Evolutionary conservation across 2,797 vertebrate species (phyloP).

Genomic region (Hydrophis major): DNA sequence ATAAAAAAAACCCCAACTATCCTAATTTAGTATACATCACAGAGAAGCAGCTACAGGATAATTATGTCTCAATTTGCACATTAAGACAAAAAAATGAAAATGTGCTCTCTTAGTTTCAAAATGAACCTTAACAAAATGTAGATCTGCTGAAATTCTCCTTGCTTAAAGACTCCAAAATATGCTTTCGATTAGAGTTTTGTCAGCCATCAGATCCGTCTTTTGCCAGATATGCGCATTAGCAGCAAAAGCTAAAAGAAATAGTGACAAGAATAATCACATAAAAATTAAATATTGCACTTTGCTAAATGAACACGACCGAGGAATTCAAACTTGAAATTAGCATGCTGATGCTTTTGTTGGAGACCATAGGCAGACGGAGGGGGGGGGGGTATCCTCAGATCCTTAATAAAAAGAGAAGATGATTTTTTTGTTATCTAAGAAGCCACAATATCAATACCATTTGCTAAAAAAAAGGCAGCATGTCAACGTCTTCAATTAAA

Average conservation of each 20-base stretch:
- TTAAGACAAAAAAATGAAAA: not conserved
- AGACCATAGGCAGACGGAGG: not conserved
- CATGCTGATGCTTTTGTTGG: not conserved
- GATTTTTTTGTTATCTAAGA: not conserved
- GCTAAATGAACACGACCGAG: not conserved
- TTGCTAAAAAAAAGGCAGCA: not conserved
- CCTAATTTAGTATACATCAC: not conserved
- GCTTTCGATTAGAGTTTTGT: not conserved
- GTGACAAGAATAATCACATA: not conserved
- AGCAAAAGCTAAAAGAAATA: not conserved
- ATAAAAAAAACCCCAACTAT: not conserved
- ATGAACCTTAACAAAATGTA: not conserved
- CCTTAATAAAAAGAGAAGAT: not conserved
- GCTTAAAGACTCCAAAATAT: not conserved
- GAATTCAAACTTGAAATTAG: not conserved
- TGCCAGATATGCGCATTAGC: not conserved
- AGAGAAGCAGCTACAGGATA: not conserved
- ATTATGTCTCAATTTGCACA: not conserved
- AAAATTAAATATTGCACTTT: not conserved
- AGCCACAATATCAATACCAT: not conserved
- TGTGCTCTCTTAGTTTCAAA: not conserved
- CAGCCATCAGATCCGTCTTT: not conserved
- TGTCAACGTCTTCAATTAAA: not conserved
- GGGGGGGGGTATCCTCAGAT: not conserved
- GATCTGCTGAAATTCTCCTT: not conserved